phyloP scores from a whole-genome alignment of 1,140 invertebrate species.

The Pachyrhynchus sulphureomaculatus region DNA sequence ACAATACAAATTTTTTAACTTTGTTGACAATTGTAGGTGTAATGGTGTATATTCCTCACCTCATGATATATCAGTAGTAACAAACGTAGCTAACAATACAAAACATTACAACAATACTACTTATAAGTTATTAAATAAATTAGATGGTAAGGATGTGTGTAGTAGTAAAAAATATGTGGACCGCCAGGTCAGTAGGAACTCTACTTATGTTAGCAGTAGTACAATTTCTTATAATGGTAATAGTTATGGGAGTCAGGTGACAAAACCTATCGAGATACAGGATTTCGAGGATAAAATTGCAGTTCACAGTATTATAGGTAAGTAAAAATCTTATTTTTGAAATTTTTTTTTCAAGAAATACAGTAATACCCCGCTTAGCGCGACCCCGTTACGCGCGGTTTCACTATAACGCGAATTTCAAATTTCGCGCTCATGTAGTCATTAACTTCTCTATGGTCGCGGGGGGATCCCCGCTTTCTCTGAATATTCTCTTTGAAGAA shows the following conservation, averaged over 20 bases:
- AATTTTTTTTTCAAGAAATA: not conserved
- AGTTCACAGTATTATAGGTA: conserved; percentile 50
- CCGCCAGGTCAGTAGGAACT: not conserved
- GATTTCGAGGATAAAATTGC: conserved; percentile 39
- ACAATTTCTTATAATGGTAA: conserved; percentile 15
- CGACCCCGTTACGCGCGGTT: too few species aligned
- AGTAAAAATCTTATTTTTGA: not conserved
- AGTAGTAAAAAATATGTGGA: conserved; percentile 32
- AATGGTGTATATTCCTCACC: conserved; percentile 38
- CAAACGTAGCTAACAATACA: conserved; percentile 22
- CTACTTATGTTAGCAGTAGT: not conserved
- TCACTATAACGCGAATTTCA: too few species aligned
- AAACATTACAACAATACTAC: conserved; percentile 24
- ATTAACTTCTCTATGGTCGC: too few species aligned
- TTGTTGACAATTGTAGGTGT: conserved; percentile 33
- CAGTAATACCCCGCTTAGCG: not conserved
- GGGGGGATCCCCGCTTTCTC: too few species aligned
- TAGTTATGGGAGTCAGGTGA: conserved; percentile 31
- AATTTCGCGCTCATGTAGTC: too few species aligned
- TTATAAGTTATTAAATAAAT: conserved; percentile 23
- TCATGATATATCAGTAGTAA: conserved; percentile 20
- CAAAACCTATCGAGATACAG: conserved; percentile 29
- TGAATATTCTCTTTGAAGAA: too few species aligned
- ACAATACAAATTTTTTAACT: not conserved
- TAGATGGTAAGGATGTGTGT: conserved; percentile 29